A percentile compares a stretch with the other conserved stretches of the same genome.
These are phyloP conservation scores for Sorex maritimensis DNA, from an alignment of 2,797 vertebrate genomes.

Conservation along the genomic window DNA sequence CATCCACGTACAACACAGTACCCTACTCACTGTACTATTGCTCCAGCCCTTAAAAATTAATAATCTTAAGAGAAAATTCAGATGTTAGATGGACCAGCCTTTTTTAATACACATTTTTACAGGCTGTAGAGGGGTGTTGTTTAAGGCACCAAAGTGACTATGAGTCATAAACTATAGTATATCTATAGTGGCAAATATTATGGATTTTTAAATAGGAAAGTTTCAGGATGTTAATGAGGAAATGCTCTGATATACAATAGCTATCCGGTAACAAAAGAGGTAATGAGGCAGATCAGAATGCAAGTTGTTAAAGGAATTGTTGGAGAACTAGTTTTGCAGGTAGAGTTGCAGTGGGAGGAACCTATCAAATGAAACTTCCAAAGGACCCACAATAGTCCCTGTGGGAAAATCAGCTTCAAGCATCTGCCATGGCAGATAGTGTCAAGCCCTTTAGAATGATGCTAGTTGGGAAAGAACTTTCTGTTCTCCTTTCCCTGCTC, in stretches of 20 bases:
- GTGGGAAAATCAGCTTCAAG: neutral
- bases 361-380: constrained; percentile 1
- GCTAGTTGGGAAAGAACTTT: constrained; percentile 16
- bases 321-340: constrained; percentile 46
- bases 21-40: too few relatives aligned
- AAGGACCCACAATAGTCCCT: neutral
- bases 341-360: neutral
- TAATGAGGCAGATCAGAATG: constrained; percentile 19
- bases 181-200: neutral
- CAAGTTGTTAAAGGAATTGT: neutral
- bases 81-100: neutral
- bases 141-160: neutral
- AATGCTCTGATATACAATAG: neutral
- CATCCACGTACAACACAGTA: too few relatives aligned
- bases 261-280: neutral
- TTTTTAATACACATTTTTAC: neutral
- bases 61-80: constrained; percentile 5
- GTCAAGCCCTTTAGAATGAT: neutral
- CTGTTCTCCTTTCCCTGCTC: neutral
- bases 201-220: constrained; percentile 1
- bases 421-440: neutral
- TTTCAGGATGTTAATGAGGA: neutral
- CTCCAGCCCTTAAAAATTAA: neutral
- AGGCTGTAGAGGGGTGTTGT: neutral
- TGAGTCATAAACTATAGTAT: neutral